These are phyloP conservation scores for Acanthosoma haemorrhoidale DNA, from an alignment of 2,888 invertebrate species.

Conservation along the genomic window DNA sequence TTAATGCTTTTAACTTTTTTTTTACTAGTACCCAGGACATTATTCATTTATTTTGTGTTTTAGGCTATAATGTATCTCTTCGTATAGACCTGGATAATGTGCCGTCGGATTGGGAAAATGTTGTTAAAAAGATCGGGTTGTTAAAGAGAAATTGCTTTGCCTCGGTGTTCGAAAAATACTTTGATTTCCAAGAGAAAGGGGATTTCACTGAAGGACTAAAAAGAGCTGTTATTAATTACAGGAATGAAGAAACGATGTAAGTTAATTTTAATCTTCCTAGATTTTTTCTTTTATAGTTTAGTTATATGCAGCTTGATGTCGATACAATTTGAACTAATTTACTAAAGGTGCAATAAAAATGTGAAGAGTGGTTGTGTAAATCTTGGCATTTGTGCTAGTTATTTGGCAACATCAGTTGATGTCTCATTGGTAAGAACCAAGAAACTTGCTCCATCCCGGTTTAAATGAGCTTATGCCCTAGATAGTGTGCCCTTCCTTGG, in stretches of 20 bases:
- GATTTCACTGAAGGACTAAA: conserved; percentile 70
- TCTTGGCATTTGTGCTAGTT: too few relatives aligned
- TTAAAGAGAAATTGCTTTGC: conserved; percentile 98
- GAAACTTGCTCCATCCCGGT: too few relatives aligned
- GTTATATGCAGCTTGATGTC: too few relatives aligned
- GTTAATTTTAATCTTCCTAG: conserved; percentile 43
- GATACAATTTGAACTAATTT: too few relatives aligned
- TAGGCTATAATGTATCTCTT: conserved; percentile 91
- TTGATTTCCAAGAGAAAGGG: conserved; percentile 92
- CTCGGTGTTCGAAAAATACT: conserved; percentile 98
- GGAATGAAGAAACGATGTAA: conserved; percentile 98
- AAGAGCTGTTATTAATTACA: conserved; percentile 95
- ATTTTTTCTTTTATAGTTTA: neutral
- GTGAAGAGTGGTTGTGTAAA: too few relatives aligned
- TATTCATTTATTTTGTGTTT: conserved; percentile 32
- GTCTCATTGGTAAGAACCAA: too few relatives aligned
- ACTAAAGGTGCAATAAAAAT: too few relatives aligned
- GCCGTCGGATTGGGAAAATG: conserved; percentile 80
- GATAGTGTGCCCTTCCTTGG: too few relatives aligned
- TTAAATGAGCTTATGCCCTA: too few relatives aligned
- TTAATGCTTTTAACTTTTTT: neutral
- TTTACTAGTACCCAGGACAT: neutral
- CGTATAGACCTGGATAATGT: conserved; percentile 88
- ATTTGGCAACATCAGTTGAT: too few relatives aligned
- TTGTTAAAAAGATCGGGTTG: conserved; percentile 87